Percentiles rank a stretch among this genome's conserved stretches.
Evolutionary conservation across 2,888 invertebrate species (phyloP).

Genomic region (Caenorhabditis japonica): DNA sequence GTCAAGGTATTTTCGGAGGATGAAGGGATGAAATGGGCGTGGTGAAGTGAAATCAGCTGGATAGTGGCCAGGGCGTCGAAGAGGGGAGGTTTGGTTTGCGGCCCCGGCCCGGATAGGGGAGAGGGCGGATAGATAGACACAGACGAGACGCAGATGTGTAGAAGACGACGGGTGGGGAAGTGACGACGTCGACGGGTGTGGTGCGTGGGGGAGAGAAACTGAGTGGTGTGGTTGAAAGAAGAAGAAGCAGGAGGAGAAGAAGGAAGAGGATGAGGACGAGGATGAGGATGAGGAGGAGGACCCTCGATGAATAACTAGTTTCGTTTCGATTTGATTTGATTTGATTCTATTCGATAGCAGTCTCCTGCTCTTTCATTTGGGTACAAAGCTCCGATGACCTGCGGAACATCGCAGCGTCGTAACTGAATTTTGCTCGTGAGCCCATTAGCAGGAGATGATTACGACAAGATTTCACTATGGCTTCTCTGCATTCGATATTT

Average conservation of each 20-base stretch:
- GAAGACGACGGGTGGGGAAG: slow-evolving; percentile 16
- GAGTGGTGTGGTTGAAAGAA: slow-evolving; percentile 23
- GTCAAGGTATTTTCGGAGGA: neutral
- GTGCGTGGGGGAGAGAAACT: slow-evolving; percentile 12
- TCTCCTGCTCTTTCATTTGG: too few species aligned
- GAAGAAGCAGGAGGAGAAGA: too few species aligned
- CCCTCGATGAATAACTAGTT: slow-evolving; percentile 46
- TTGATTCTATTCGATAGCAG: too few species aligned
- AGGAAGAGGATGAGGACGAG: neutral
- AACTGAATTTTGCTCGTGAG: too few species aligned
- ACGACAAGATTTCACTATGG: too few species aligned
- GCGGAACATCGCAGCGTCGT: too few species aligned
- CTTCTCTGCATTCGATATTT: too few species aligned
- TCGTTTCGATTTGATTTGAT: too few species aligned
- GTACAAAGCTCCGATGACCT: too few species aligned
- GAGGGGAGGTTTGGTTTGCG: slow-evolving; percentile 37
- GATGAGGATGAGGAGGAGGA: neutral
- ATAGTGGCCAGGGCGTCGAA: slow-evolving; percentile 24
- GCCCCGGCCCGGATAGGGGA: slow-evolving; percentile 31
- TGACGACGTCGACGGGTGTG: slow-evolving; percentile 1
- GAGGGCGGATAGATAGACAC: slow-evolving; percentile 35
- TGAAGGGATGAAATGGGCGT: slow-evolving; percentile 25
- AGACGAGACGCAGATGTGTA: slow-evolving; percentile 26
- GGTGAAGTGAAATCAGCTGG: slow-evolving; percentile 45
- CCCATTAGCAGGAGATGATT: too few species aligned